Base-by-base conservation (phyloP, 2,888 invertebrate species). In the Patella caerulea region DNA sequence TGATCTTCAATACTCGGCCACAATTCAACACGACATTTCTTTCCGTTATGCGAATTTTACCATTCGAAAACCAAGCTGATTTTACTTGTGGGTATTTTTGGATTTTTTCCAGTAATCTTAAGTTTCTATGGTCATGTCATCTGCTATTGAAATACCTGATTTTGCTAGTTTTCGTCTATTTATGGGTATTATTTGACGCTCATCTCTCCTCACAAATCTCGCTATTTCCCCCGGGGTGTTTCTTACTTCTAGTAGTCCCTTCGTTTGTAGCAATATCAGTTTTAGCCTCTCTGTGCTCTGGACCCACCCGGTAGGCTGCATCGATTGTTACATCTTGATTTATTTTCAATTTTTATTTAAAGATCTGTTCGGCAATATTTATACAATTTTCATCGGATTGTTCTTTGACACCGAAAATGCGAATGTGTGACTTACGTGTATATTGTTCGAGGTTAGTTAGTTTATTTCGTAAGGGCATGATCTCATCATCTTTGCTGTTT, bases 371-470 rank as follows among this genome's bases (percentile, higher is more conserved):
- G n/a, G 56, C 56, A 17, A 56, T 56, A 15, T 56, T 15, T 17
- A 56, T n/a, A 56, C 56, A 56, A 56, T 56, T 56, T 56, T 56
- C 56, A 56, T 56, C n/a, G 7, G 15, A 5, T 15, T 15, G n/a
- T 56, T 56, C 56, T 56, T 56, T 0, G 7, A 56, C n/a, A 3
- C 17, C 56, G n/a, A 56, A 56, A 5, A 56, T 17, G 15, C 56
- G 56, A 17, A 56, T 17, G n/a, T 56, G 56, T 15, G 15, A 17
- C 9, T 56, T 56, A 15, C 56, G 15, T 56, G 56, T 56, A 56
- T 56, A 56, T 56, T 56, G 56, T 56, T 56, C 56, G n/a, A 56
- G 56, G 56, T 56, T 56, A 56, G 17, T 56, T 56, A 56, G 56
- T 56, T 56, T 56, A 56, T 56, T 56, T 15, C n/a, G 17, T 17